A percentile compares a stretch with the other conserved stretches of the same genome.
Conservation (phyloP, 2,797 vertebrate genomes). For the Mus caroli region DNA sequence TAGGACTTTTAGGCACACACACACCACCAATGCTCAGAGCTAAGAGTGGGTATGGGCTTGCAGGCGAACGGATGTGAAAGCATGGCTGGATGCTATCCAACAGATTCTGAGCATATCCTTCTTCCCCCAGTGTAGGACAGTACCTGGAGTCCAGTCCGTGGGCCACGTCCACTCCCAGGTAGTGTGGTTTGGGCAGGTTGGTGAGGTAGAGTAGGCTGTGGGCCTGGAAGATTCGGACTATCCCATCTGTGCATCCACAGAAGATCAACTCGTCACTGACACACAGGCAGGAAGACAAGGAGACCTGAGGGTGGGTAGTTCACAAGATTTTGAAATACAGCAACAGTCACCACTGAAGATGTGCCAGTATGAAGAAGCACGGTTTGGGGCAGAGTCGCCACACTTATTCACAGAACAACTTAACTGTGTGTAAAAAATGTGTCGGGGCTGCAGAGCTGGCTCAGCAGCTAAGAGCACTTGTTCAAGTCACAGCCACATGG, state of each 20-base stretch:
- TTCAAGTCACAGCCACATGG: not conserved
- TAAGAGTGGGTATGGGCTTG: not conserved
- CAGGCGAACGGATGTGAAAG: not conserved
- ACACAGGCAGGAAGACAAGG: slow-evolving; percentile 88
- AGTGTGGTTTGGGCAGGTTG: slow-evolving; percentile 92
- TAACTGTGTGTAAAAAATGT: not conserved
- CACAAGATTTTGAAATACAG: not conserved
- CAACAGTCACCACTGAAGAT: not conserved
- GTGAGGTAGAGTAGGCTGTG: slow-evolving; percentile 90
- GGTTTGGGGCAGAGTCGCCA: not conserved
- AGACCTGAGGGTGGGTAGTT: slow-evolving; percentile 78
- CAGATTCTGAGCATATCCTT: not conserved
- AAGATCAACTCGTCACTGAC: slow-evolving; percentile 91
- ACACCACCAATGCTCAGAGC: not conserved
- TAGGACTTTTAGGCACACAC: not conserved
- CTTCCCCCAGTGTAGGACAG: not conserved
- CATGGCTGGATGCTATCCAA: not conserved
- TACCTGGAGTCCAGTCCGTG: slow-evolving; percentile 87
- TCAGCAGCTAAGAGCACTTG: not conserved
- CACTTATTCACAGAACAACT: not conserved
- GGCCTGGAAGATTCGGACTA: slow-evolving; percentile 90
- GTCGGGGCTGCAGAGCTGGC: not conserved
- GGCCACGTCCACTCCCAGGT: slow-evolving; percentile 91
- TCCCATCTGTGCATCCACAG: slow-evolving; percentile 93
- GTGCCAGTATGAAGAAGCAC: not conserved